phyloP scores from a whole-genome alignment of 53 echinoderm and acorn worm species.

The Mesocentrotus franciscanus region DNA sequence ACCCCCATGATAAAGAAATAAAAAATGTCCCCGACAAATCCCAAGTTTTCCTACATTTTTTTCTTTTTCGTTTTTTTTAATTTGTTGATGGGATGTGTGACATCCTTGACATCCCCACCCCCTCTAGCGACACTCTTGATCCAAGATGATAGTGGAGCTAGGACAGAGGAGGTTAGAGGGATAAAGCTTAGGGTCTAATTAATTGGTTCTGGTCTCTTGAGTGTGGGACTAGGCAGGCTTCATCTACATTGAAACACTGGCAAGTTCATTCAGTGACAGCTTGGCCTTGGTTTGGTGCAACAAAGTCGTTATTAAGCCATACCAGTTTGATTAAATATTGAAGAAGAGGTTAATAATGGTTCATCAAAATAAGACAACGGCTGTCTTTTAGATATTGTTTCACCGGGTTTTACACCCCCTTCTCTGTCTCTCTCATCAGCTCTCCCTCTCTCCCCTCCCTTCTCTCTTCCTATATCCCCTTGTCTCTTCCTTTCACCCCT shows the following conservation, averaged over 20 bases:
- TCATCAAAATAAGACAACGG: not conserved
- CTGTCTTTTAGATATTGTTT: not conserved
- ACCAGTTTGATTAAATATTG: not conserved
- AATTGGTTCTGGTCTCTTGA: constrained; percentile 14
- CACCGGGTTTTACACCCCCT: not conserved
- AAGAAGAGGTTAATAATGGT: not conserved
- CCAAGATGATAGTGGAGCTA: not conserved
- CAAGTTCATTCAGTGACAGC: constrained; percentile 26
- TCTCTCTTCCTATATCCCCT: not conserved
- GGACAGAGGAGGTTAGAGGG: not conserved
- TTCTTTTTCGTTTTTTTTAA: not conserved
- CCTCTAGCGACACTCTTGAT: not conserved
- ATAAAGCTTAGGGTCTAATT: constrained; percentile 9
- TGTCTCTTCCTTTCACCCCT: too few species aligned
- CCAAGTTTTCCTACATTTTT: not conserved
- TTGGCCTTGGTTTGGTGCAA: constrained; percentile 1
- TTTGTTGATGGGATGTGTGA: not conserved
- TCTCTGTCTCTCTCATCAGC: not conserved
- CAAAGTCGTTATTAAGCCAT: not conserved
- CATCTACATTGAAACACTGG: not conserved
- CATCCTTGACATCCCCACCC: not conserved
- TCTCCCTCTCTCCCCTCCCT: not conserved
- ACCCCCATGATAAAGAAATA: too few species aligned
- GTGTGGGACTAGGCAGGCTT: not conserved
- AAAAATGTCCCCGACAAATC: too few species aligned